These are phyloP conservation scores for Andrena trimmerana DNA, from an alignment of 2,888 invertebrate species.

Conservation along the genomic window DNA sequence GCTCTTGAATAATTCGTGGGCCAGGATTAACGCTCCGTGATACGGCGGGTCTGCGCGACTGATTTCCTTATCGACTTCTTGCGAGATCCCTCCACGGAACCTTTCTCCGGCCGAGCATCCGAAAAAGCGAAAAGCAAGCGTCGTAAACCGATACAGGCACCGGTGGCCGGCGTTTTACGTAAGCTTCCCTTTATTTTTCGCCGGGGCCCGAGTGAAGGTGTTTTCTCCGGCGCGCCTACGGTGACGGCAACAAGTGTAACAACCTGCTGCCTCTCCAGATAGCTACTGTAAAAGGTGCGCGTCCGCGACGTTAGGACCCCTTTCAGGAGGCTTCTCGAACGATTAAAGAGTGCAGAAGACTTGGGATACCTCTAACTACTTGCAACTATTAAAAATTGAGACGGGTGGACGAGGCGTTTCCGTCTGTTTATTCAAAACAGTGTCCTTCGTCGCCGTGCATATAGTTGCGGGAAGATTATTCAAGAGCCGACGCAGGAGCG, in stretches of 20 bases:
- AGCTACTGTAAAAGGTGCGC: conserved; percentile 13
- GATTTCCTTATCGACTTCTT: conserved; percentile 36
- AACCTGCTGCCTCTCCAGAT: conserved; percentile 1
- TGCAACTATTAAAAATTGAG: too few species aligned
- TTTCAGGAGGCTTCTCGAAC: neutral
- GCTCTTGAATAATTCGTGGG: neutral
- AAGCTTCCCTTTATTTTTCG: conserved; percentile 31
- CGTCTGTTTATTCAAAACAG: too few species aligned
- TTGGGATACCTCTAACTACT: too few species aligned
- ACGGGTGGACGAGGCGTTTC: too few species aligned
- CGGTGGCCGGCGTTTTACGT: conserved; percentile 26
- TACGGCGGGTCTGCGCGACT: neutral
- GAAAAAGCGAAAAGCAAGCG: conserved; percentile 17
- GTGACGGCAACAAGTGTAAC: conserved; percentile 5
- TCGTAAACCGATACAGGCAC: neutral
- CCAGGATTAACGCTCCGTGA: neutral
- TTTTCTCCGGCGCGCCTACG: conserved; percentile 1
- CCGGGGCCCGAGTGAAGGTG: conserved; percentile 1
- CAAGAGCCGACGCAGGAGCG: neutral
- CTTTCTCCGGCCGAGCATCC: conserved; percentile 18
- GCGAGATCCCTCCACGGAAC: conserved; percentile 3
- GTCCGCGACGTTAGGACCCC: neutral
- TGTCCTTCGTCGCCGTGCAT: too few species aligned
- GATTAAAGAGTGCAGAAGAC: neutral
- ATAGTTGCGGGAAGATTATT: too few species aligned